Evolutionary conservation across 2,888 invertebrate genomes (phyloP), one percentile per base, ranked within the genome.

Genomic region (Dyspetes luteomarginatus): DNA sequence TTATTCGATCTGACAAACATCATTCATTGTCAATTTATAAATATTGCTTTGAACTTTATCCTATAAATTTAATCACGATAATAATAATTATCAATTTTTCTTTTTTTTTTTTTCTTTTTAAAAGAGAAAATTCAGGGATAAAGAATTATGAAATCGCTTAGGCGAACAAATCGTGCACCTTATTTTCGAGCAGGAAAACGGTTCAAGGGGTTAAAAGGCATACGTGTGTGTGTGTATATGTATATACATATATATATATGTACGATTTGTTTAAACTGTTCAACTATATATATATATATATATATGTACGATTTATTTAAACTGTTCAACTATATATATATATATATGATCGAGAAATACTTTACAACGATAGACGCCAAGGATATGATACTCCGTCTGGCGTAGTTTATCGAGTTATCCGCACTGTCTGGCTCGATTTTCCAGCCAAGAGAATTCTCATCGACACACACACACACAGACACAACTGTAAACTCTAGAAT

Each of bases 341-440:
- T 12, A 36, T 12, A 43, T 41, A 56, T 55, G 17, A 15, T 55
- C 24, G 26, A 43, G 24, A 43, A 26, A 17, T 55, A 52, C 55
- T 56, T n/a, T 36, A 36, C 36, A 36, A 36, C 36, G 36, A 2
- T 36, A 36, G 36, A 36, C 36, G 24, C n/a, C n/a, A n/a, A n/a
- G 50, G 50, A 72, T 62, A 65, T 65, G 45, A 58, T 74, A 60
- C 48, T 58, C 50, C 50, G 50, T 55, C 48, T 26, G 58, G 58
- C 15, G 26, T 45, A 60, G 60, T 69, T 76, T 76, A 76, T 76
- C 71, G 77, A 77, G 65, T 77, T 60, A 71, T 65, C 71, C 58
- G 71, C 50, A 52, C 58, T 65, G 65, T 65, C 77, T 58, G 65
- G 71, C 77, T 60, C 58, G 30, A 78, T 78, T 73, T 60, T 62